A percentile compares a stretch with the other conserved stretches of the same genome.
Conservation (phyloP, 2,113 vertebrate species). For the Ginglymostoma cirratum region DNA sequence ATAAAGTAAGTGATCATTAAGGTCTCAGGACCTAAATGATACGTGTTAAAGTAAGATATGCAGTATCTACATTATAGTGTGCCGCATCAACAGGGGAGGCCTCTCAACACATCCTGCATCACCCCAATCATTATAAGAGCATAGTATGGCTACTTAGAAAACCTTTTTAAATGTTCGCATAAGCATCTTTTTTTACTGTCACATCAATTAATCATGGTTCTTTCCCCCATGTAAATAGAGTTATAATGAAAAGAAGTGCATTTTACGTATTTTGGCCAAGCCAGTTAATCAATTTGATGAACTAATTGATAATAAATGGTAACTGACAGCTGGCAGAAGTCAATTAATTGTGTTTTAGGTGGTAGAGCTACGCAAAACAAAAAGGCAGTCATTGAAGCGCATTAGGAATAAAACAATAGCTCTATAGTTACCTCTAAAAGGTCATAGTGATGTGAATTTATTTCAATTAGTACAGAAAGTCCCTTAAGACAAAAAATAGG, state of each 20-base stretch:
- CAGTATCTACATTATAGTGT: not conserved
- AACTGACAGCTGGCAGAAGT: slow-evolving; percentile 79
- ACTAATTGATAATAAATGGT: slow-evolving; percentile 75
- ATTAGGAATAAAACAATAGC: slow-evolving; percentile 25
- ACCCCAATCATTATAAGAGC: not conserved
- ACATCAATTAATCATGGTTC: slow-evolving; percentile 38
- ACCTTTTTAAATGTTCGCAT: slow-evolving; percentile 4
- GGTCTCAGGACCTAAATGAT: not conserved
- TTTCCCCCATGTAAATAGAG: slow-evolving; percentile 56
- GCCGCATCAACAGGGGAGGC: not conserved
- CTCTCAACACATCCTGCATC: not conserved
- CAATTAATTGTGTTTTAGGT: slow-evolving; percentile 76
- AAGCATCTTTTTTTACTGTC: slow-evolving; percentile 54
- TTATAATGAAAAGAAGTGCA: slow-evolving; percentile 74
- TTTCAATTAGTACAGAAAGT: slow-evolving; percentile 20
- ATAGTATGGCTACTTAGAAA: not conserved
- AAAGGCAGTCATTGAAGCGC: not conserved
- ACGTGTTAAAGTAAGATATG: not conserved
- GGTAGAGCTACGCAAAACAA: slow-evolving; percentile 62
- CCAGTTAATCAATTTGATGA: slow-evolving; percentile 74
- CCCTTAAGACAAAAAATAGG: not conserved
- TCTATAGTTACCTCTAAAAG: slow-evolving; percentile 13
- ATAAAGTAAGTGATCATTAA: not conserved
- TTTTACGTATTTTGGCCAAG: slow-evolving; percentile 64
- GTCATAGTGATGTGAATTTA: slow-evolving; percentile 14